Evolutionary conservation across 1,140 invertebrate species (phyloP), one percentile per base, ranked within the genome.

Genomic region (Euborellia annulipes): DNA sequence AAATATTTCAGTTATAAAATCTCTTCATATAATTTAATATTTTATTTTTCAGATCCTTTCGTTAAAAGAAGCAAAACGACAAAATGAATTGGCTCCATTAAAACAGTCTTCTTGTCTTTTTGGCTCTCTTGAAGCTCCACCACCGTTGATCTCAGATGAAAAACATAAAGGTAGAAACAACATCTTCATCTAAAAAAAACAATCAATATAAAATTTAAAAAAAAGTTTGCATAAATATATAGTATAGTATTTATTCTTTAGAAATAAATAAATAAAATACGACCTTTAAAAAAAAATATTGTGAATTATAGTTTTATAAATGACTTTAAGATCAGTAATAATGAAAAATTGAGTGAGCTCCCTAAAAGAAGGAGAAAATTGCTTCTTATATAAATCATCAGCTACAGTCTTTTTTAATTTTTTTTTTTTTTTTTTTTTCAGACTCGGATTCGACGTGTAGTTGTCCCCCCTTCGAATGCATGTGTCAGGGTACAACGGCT

Each of bases 391-490:
- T 9, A 38, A 22, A 17, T 19, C 7, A 48, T 19, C 2, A 14
- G 30, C 18, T 8, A 17, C 18, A 19, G 41, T 50, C 45, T 30
- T 8, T 47, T 45, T 36, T 41, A 19, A 43, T 46, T 45, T 34
- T 41, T 19, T 37, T 47, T 36, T 37, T 45, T 39, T 17, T 45
- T 45, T 47, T 39, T 45, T 45, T 58, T 62, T 40, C 52, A 65
- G 64, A 53, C 79, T 50, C 75, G 1, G 23, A 27, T 27, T 27
- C 23, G 23, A 27, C 23, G 11, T 78, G 76, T 54, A 76, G 73
- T 18, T 78, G 75, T 56, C 67, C 74, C 1, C 74, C 75, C 0
- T 78, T 77, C 54, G 74, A 78, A 51, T 78, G 74, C 46, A 62
- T 74, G 19, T 76, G 74, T 52, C 3, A 55, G 55, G 13, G 6